Base-by-base conservation (phyloP, 2,888 invertebrate species). In the Aspidiotus rigidus region DNA sequence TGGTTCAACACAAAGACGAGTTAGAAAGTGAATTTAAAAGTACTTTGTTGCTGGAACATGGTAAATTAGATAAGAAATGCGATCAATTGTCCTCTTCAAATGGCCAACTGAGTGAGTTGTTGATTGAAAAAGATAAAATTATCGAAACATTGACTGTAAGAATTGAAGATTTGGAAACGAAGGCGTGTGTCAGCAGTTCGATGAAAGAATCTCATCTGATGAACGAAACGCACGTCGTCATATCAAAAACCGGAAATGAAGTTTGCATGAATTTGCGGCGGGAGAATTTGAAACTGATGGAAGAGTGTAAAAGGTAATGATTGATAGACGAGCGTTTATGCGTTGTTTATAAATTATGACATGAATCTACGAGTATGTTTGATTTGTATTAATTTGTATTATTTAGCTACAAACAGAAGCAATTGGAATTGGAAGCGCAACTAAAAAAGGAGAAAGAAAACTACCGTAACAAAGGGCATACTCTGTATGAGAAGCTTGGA, bases 1-100 rank as follows among this genome's bases (percentile, higher is more conserved):
- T 67, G 9, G 59, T 57, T 41, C 57, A 67, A 39, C 67, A 67
- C 17, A 67, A 67, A 53, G 57, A 10, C 39, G 59, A 67, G 17
- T 28, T 67, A 13, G 67, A 60, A 15, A 67, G 60, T 39, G 67
- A 67, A 28, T 67, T 41, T 39, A 59, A 67, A 15, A 60, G 60
- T 39, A 67, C 59, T 8, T 28, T 67, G 15, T 17, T 60, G n/a
- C 15, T 60, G n/a, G 57, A 67, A 39, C 42, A 49, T 28, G 49
- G 42, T 28, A 44, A 28, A 0, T 15, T 57, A 7, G n/a, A 59
- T 11, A 49, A 57, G 28, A 60, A 67, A 49, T 67, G 60, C 40
- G 67, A 67, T n/a, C 59, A 66, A 17, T 40, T 66, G 8, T 49
- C 17, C 13, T 41, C 57, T n/a, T 13, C 39, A 0, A 66, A 66